Percentiles rank a stretch among this genome's conserved stretches.
These are phyloP conservation scores for Sitophilus oryzae DNA, from an alignment of 1,140 invertebrate species.

Conservation along the genomic window DNA sequence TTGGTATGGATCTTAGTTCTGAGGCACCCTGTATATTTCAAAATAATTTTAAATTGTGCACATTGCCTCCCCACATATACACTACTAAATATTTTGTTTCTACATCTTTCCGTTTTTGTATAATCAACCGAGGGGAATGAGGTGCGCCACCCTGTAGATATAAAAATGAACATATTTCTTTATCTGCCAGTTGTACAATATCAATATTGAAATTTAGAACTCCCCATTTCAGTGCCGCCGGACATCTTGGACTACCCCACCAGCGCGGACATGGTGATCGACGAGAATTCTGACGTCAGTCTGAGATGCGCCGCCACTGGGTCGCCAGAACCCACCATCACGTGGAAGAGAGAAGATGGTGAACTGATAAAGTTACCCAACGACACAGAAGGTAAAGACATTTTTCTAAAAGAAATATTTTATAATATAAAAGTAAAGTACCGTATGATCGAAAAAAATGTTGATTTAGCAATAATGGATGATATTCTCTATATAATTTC, in stretches of 20 bases:
- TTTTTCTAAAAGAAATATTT: background rate
- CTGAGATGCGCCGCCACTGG: conserved; percentile 79
- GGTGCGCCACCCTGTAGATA: no score
- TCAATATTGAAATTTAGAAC: conserved; percentile 14
- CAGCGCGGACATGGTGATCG: conserved; percentile 79
- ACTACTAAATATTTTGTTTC: no score
- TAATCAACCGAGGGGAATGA: no score
- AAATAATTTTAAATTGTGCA: no score
- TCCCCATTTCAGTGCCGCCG: conserved; percentile 69
- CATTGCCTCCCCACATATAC: no score
- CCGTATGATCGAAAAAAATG: no score
- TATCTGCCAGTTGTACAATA: background rate
- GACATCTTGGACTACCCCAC: conserved; percentile 82
- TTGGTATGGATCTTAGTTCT: no score
- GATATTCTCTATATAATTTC: no score
- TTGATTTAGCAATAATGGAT: no score
- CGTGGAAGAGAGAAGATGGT: conserved; percentile 77
- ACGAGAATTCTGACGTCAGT: conserved; percentile 78
- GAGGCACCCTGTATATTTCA: no score
- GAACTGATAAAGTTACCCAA: conserved; percentile 53
- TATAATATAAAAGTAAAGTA: background rate
- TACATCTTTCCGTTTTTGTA: no score
- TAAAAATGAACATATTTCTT: no score
- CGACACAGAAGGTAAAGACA: conserved; percentile 48
- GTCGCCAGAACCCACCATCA: conserved; percentile 76